Base-by-base conservation (phyloP, 1,140 invertebrate species). In the Harpegnathos saltator region DNA sequence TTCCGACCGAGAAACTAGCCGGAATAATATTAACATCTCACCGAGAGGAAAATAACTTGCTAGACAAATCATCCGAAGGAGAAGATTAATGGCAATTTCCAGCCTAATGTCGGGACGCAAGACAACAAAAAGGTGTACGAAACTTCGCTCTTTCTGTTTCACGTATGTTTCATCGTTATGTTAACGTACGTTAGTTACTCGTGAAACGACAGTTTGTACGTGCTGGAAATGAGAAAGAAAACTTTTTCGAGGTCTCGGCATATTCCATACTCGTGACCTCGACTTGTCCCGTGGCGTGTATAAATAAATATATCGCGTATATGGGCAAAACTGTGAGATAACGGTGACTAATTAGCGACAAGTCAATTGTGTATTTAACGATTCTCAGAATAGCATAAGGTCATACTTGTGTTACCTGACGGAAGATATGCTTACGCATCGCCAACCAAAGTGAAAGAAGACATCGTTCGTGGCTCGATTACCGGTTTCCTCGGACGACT, bases 291-390 rank as follows among this genome's bases (percentile, higher is more conserved):
- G 3, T 12, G 65, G 1, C 29, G 5, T 33, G n/a, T 33, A 48
- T 80, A 77, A n/a, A 77, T 33, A 48, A 80, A 12, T 3, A 15
- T 33, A 69, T 26, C 44, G 48, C 59, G 44, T 11, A 26, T 69
- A 58, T 5, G 3, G 15, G 48, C 54, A 14, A 12, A 63, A 1
- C 7, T 17, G n/a, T n/a, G n/a, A n/a, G 29, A 56, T 63, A 82
- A 86, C 71, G 71, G 52, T 75, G 38, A 22, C 59, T 56, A 71
- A 82, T 86, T 86, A 82, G 50, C 63, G 26, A 62, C 17, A 12
- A 11, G 3, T 14, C 12, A 33, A 74, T 56, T 54, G 56, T 58
- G 38, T 59, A 54, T 15, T 74, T 74, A 71, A 71, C 17, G 38
- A 75, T 86, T 54, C 52, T n/a, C 0, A 73, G 69, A 82, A 85